These are phyloP conservation scores for Drosophila prolongata DNA, from an alignment of 2,888 invertebrate genomes.

Conservation along the genomic window DNA sequence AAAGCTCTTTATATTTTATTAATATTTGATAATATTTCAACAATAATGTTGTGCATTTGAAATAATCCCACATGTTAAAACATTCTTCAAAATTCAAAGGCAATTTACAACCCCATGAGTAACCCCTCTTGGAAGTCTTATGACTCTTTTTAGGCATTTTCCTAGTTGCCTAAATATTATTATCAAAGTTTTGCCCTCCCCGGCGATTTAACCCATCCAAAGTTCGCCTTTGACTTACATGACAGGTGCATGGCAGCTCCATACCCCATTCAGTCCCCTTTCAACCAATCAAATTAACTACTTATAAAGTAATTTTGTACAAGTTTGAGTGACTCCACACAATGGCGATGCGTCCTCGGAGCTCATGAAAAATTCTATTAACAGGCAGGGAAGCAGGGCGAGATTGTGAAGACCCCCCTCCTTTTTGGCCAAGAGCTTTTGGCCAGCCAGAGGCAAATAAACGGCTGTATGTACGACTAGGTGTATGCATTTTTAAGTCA, in stretches of 20 bases:
- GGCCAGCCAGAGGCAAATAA: conserved; percentile 23
- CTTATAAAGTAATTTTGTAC: conserved; percentile 74
- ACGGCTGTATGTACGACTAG: conserved; percentile 19
- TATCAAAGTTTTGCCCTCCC: conserved; percentile 62
- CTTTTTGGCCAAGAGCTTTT: conserved; percentile 5
- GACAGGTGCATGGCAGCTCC: conserved; percentile 33
- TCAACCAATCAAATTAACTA: conserved; percentile 74
- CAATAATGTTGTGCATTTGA: neutral
- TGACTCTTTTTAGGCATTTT: conserved; percentile 2
- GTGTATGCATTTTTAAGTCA: conserved; percentile 73
- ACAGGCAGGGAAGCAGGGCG: conserved; percentile 51
- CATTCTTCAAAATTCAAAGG: conserved; percentile 11
- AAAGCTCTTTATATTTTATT: too few relatives aligned
- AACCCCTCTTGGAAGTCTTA: neutral
- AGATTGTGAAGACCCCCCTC: neutral
- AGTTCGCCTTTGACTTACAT: conserved; percentile 65
- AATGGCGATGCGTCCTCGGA: conserved; percentile 60
- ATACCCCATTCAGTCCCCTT: conserved; percentile 2
- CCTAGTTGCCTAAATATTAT: conserved; percentile 61
- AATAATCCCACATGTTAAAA: neutral
- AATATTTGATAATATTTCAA: too few relatives aligned
- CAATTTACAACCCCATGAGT: too few relatives aligned
- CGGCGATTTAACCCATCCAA: conserved; percentile 62
- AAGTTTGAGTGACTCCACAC: conserved; percentile 61
- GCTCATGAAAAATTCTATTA: conserved; percentile 77